Base-by-base conservation (phyloP, 2,888 invertebrate genomes). In the Azorinus chamasolen region DNA sequence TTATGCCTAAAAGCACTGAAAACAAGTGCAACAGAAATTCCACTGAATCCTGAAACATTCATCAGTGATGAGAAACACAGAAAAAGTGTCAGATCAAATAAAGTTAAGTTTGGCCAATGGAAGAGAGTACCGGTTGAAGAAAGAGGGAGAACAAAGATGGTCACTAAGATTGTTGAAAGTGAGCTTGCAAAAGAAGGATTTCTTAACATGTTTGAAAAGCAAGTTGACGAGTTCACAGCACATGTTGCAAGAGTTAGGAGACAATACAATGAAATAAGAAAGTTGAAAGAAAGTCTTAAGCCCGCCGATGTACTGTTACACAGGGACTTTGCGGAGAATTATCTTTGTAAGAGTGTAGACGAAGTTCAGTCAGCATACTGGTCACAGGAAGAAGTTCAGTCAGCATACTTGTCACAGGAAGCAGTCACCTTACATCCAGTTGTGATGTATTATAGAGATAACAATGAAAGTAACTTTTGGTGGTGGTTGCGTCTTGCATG, bases 271-370 rank as follows among this genome's bases (percentile, higher is more conserved):
- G 57, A 70, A 55, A 45, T 37, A 18, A 24, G n/a, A 18, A 54
- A 62, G 14, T 24, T 71, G 20, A 69, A 63, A 22, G n/a, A 57
- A 10, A n/a, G 37, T 24, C 46, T 72, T 10, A 32, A 32, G 14
- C 18, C 37, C n/a, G 45, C 41, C 25, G 48, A 70, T 25, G 39
- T 18, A 8, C 32, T 55, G 48, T 25, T 70, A 22, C 48, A 48
- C 24, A 63, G 62, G 70, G 50, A 63, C 41, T 70, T 70, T 70
- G 55, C 70, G n/a, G 70, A 63, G 24, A 63, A 70, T 32, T 63
- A 63, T 18, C 22, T 32, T 16, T 70, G 55, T 50, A 55, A 55
- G 39, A 20, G 48, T 5, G 25, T 63, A n/a, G 59, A 70, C 27
- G 70, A 62, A 25, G 45, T 63, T 12, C 69, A 70, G 27, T 48